Evolutionary conservation across 2,797 vertebrate genomes (phyloP).

Genomic region (Tachyglossus aculeatus): DNA sequence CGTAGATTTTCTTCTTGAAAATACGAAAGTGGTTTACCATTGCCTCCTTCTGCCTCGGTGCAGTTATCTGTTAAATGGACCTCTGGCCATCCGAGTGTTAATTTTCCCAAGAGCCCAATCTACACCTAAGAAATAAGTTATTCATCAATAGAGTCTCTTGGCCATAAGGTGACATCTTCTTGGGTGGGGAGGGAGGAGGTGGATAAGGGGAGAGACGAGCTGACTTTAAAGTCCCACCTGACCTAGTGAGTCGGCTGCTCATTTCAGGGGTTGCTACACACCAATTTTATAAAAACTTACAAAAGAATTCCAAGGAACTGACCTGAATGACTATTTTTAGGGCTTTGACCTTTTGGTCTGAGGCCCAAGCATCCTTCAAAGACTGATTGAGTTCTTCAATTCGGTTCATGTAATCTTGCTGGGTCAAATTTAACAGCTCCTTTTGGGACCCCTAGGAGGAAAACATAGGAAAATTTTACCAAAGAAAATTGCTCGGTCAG

Average conservation of each 20-base stretch:
- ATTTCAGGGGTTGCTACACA: neutral
- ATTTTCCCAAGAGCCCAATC: no score
- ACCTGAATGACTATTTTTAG: constrained; percentile 99
- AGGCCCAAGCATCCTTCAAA: constrained; percentile 95
- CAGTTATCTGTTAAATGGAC: no score
- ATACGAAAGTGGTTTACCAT: no score
- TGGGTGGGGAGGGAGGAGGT: neutral
- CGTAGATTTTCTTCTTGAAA: no score
- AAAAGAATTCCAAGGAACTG: constrained; percentile 10
- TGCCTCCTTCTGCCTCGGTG: no score
- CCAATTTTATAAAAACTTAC: neutral
- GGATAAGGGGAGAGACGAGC: no score
- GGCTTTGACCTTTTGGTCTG: constrained; percentile 98
- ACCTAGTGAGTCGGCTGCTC: no score
- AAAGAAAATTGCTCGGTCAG: neutral
- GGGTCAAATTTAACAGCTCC: constrained; percentile 94
- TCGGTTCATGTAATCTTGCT: constrained; percentile 95
- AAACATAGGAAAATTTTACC: neutral
- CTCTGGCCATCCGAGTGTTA: no score
- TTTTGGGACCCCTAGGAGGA: constrained; percentile 89
- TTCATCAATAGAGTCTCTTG: no score
- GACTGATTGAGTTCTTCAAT: constrained; percentile 97
- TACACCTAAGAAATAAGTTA: no score
- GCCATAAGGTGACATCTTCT: no score
- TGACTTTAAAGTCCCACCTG: no score